phyloP scores from a whole-genome alignment of 2,797 vertebrate species.

The Phrynocephalus guinanensis region DNA sequence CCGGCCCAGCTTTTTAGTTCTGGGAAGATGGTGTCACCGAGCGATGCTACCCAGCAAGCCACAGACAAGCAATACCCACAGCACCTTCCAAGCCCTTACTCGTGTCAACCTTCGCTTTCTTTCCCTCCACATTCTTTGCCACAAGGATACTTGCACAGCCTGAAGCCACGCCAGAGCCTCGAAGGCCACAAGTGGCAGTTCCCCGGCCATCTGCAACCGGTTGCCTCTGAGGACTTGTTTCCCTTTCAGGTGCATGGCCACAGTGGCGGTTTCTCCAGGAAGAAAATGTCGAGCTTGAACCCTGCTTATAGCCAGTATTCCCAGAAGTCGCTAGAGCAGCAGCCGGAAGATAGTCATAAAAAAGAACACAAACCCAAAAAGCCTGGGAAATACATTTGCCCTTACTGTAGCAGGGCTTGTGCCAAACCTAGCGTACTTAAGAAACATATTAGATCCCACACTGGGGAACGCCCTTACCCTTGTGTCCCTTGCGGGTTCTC shows the following conservation, averaged over 20 bases:
- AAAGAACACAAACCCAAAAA: constrained; percentile 98
- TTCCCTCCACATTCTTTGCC: constrained; percentile 93
- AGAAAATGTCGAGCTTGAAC: constrained; percentile 92
- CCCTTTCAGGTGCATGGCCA: constrained; percentile 88
- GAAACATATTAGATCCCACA: constrained; percentile 98
- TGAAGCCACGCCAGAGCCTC: constrained; percentile 91
- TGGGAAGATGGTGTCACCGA: constrained; percentile 85
- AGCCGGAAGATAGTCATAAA: constrained; percentile 90
- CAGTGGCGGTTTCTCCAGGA: constrained; percentile 87
- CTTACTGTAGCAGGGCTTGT: constrained; percentile 96
- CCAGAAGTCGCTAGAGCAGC: constrained; percentile 89
- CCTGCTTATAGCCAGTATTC: constrained; percentile 92
- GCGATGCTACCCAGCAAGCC: constrained; percentile 81
- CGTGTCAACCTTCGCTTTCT: constrained; percentile 91
- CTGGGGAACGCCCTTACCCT: constrained; percentile 95
- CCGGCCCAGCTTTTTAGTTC: constrained; percentile 88
- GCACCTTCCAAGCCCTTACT: constrained; percentile 86
- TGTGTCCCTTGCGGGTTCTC: constrained; percentile 98
- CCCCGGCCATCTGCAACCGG: constrained; percentile 86
- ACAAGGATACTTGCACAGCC: constrained; percentile 89
- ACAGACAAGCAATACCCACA: constrained; percentile 85
- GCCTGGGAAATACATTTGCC: constrained; percentile 97
- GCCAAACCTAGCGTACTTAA: constrained; percentile 99
- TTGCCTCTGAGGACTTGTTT: constrained; percentile 93
- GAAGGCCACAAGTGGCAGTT: constrained; percentile 94